Conservation (phyloP, 2,797 vertebrate species). For the Echiichthys vipera region DNA sequence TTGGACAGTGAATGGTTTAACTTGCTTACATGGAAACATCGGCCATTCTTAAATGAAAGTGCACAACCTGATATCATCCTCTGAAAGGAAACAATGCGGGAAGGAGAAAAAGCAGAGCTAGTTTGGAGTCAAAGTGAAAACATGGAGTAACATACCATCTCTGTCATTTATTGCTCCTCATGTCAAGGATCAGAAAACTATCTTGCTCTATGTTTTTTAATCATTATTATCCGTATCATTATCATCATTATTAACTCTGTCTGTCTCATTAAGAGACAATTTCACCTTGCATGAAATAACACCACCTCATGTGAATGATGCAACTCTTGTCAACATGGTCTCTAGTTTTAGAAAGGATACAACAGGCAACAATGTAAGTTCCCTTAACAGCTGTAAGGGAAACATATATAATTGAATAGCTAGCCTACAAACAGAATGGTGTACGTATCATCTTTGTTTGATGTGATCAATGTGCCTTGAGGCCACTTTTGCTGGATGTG, state of each 20-base stretch:
- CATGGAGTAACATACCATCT: neutral
- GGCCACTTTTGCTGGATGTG: neutral
- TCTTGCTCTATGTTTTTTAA: constrained; percentile 1
- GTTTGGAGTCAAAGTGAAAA: neutral
- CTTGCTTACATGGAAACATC: constrained; percentile 21
- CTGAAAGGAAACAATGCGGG: constrained; percentile 15
- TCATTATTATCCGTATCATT: too few relatives aligned
- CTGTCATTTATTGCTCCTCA: neutral
- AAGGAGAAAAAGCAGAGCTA: neutral
- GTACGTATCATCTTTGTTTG: constrained; percentile 18
- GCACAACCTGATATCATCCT: constrained; percentile 8
- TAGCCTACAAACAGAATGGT: constrained; percentile 1
- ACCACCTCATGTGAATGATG: neutral
- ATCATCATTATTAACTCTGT: neutral
- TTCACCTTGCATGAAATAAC: neutral
- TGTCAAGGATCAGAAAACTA: neutral
- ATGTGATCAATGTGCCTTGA: constrained; percentile 1
- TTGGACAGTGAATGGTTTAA: constrained; percentile 41
- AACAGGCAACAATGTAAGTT: constrained; percentile 3
- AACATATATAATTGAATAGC: neutral
- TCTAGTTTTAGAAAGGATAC: neutral
- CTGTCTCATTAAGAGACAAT: neutral
- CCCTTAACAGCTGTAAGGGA: neutral
- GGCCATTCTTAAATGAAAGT: constrained; percentile 25
- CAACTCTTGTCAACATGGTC: neutral